Conservation (phyloP, 2,113 vertebrate genomes). For the Nicator chloris region DNA sequence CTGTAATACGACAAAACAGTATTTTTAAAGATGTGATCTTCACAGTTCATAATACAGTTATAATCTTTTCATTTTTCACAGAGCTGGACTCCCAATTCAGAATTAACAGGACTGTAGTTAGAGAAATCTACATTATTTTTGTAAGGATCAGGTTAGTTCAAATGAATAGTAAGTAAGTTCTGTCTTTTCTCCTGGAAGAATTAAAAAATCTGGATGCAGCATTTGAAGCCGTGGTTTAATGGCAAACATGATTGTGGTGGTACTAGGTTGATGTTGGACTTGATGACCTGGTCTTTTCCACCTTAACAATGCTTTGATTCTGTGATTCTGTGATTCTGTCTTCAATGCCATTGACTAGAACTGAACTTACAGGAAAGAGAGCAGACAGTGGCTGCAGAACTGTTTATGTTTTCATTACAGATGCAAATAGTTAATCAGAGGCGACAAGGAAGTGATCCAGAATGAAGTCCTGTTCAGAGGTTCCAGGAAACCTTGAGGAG, state of each 20-base stretch:
- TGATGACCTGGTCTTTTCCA: not conserved
- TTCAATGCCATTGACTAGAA: not conserved
- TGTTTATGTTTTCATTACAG: not conserved
- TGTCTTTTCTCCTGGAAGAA: not conserved
- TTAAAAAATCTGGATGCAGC: not conserved
- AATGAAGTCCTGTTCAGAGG: not conserved
- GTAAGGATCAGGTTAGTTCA: not conserved
- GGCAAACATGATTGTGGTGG: not conserved
- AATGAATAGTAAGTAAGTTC: not conserved
- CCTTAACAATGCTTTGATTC: accelerated
- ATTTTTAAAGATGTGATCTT: not conserved
- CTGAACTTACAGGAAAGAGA: not conserved
- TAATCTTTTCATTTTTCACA: not conserved
- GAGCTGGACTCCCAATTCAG: not conserved
- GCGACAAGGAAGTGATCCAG: not conserved
- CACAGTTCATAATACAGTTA: not conserved
- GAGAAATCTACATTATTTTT: not conserved
- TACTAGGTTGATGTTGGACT: not conserved
- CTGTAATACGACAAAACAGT: not conserved
- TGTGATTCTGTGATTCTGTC: not conserved
- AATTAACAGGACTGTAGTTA: not conserved
- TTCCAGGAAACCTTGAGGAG: not conserved
- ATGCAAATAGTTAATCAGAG: not conserved
- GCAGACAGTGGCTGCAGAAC: not conserved
- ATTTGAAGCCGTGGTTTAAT: not conserved